Conservation (phyloP, 2,888 invertebrate species). For the Eucera pruinosa region DNA sequence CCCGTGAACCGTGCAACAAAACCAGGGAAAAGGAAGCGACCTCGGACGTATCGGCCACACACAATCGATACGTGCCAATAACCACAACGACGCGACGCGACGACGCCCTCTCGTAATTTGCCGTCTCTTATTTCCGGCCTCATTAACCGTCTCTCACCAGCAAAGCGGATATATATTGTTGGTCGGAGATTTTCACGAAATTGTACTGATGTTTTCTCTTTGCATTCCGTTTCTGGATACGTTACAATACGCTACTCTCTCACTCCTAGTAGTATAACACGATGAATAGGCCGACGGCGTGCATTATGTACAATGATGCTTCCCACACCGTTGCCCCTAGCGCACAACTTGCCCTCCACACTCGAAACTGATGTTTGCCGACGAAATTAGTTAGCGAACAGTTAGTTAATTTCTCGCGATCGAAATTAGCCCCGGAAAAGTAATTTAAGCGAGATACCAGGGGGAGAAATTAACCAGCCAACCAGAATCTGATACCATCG, state of each 20-base stretch:
- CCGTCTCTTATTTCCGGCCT: slow-evolving; percentile 57
- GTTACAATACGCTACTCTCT: slow-evolving; percentile 19
- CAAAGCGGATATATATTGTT: slow-evolving; percentile 27
- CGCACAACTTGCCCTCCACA: too few relatives aligned
- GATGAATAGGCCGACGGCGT: slow-evolving; percentile 31
- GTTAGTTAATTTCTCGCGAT: slow-evolving; percentile 24
- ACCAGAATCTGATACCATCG: background rate
- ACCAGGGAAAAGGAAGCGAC: slow-evolving; percentile 20
- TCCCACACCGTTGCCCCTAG: too few relatives aligned
- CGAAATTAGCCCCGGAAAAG: slow-evolving; percentile 16
- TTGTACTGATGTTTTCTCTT: slow-evolving; percentile 39
- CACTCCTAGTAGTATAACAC: slow-evolving; percentile 7
- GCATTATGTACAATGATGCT: too few relatives aligned
- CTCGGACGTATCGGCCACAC: slow-evolving; percentile 48
- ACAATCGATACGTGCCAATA: slow-evolving; percentile 54
- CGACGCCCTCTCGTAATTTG: slow-evolving; percentile 43
- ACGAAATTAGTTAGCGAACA: slow-evolving; percentile 30
- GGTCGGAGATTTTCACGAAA: slow-evolving; percentile 50
- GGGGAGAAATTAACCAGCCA: background rate
- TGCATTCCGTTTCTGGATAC: slow-evolving; percentile 1
- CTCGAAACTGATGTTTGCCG: slow-evolving; percentile 13
- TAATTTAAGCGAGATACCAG: background rate
- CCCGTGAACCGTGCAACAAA: slow-evolving; percentile 40
- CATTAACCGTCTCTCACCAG: slow-evolving; percentile 41
- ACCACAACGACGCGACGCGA: slow-evolving; percentile 41